Evolutionary conservation across 2,888 invertebrate genomes (phyloP).

Genomic region (Pristionchus fissidentatus): DNA sequence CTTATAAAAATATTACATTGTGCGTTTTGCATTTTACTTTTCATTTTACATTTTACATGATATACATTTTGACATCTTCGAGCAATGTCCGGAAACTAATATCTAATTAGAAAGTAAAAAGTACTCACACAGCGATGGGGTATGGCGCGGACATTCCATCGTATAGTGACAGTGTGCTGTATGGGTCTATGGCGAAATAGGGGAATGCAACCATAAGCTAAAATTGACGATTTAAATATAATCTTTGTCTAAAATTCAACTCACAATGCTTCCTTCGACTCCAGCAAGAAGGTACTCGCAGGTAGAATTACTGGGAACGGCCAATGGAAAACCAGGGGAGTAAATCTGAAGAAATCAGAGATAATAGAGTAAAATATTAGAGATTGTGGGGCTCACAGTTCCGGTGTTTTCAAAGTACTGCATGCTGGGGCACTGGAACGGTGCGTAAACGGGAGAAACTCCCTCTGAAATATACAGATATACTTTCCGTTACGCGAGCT

Average conservation of each 20-base stretch:
- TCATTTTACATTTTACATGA: no score
- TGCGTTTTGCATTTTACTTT: no score
- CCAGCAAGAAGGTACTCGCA: not conserved
- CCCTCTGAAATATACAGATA: not conserved
- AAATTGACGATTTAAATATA: no score
- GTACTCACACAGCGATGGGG: conserved; percentile 33
- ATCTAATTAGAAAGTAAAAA: no score
- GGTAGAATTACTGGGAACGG: not conserved
- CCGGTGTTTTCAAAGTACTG: not conserved
- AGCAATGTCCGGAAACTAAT: no score
- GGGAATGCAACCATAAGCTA: conserved; percentile 25
- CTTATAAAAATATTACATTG: not conserved
- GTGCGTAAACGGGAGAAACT: not conserved
- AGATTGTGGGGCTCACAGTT: no score
- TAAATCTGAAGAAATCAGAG: not conserved
- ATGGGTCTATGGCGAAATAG: conserved; percentile 7
- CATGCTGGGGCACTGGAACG: not conserved
- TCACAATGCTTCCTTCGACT: not conserved
- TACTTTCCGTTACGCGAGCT: not conserved
- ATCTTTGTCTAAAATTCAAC: no score
- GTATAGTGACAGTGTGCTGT: conserved; percentile 14
- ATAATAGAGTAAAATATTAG: not conserved
- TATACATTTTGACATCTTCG: no score
- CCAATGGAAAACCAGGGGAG: not conserved
- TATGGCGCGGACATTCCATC: conserved; percentile 15